Conservation (phyloP, 2,113 vertebrate genomes). For the Cebus imitator region DNA sequence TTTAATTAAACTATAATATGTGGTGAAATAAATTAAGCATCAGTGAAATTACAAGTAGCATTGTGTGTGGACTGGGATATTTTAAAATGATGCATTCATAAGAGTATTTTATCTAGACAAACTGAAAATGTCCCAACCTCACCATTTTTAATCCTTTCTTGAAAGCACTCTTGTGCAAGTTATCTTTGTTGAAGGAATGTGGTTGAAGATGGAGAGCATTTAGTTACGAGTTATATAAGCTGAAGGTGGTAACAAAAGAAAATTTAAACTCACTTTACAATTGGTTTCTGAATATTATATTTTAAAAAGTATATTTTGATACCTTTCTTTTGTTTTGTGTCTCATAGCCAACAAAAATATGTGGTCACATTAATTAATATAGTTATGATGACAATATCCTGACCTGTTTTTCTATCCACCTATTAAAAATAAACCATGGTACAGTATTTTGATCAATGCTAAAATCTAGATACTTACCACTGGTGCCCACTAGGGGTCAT, state of each 20-base stretch:
- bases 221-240: constrained; percentile 66
- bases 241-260: constrained; percentile 18
- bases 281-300: background rate
- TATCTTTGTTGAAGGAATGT: constrained; percentile 49
- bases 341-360: background rate
- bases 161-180: constrained; percentile 48
- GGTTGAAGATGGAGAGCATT: constrained; percentile 4
- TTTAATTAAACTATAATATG: constrained; percentile 80
- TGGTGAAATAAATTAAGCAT: constrained; percentile 73
- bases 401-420: background rate
- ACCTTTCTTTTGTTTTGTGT: background rate
- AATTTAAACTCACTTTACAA: background rate
- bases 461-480: background rate
- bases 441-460: background rate
- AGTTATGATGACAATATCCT: background rate
- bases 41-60: constrained; percentile 58
- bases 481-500: constrained; percentile 71
- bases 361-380: background rate
- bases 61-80: constrained; percentile 13
- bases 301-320: background rate
- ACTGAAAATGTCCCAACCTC: constrained; percentile 56
- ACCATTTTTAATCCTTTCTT: constrained; percentile 55
- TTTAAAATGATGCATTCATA: constrained; percentile 62
- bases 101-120: constrained; percentile 61
- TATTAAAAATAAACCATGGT: background rate